phyloP scores from a whole-genome alignment of 2,113 vertebrate genomes.

The Chloropsis cyanopogon region DNA sequence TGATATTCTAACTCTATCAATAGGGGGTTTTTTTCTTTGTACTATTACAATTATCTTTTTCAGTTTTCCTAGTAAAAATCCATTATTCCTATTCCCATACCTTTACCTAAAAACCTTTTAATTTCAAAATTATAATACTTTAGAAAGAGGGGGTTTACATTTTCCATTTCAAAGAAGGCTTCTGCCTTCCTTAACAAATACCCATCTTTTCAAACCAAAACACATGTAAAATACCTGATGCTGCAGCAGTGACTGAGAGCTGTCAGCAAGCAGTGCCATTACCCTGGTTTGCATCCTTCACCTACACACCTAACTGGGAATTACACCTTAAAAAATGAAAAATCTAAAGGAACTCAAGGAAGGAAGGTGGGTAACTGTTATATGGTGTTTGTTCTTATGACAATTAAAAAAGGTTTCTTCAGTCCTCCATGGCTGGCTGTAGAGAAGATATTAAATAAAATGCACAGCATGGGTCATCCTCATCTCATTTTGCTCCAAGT shows the following conservation, averaged over 20 bases:
- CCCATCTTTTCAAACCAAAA: neutral
- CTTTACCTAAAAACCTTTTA: neutral
- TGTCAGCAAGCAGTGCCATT: neutral
- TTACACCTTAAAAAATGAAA: neutral
- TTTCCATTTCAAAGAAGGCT: neutral
- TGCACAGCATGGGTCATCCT: neutral
- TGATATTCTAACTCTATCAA: neutral
- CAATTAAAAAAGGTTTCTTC: neutral
- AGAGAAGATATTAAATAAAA: neutral
- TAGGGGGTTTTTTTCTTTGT: neutral
- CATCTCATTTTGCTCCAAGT: neutral
- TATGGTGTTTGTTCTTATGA: neutral
- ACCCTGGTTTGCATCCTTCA: neutral
- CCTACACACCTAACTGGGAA: neutral
- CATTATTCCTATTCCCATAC: neutral
- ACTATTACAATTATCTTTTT: neutral
- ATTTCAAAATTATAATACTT: neutral
- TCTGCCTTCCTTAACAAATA: neutral
- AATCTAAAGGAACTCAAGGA: neutral
- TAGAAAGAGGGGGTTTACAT: neutral
- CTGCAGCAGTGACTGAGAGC: neutral
- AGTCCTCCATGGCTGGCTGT: neutral
- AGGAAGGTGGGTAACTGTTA: neutral
- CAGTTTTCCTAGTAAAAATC: neutral
- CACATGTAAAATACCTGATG: neutral